These are phyloP conservation scores for Eucera pruinosa DNA, from an alignment of 2,888 invertebrate species.

Conservation along the genomic window DNA sequence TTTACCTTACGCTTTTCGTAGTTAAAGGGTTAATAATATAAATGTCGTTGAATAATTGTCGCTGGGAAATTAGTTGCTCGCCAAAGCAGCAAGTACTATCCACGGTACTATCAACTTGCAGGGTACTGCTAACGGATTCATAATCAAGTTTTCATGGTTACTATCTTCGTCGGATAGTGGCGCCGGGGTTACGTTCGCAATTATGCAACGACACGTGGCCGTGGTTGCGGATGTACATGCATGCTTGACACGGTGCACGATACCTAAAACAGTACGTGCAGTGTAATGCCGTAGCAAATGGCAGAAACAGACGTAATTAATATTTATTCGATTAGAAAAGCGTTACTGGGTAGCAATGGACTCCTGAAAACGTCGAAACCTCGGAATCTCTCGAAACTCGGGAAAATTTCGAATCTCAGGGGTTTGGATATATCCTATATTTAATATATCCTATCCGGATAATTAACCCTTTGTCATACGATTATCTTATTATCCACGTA, in stretches of 20 bases:
- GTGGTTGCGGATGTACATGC: conserved; percentile 6
- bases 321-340: conserved; percentile 18
- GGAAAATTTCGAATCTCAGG: too few species aligned
- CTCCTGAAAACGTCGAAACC: too few species aligned
- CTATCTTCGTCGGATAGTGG: not conserved
- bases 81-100: too few species aligned
- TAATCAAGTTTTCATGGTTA: conserved; percentile 15
- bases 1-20: too few species aligned
- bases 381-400: too few species aligned
- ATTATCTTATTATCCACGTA: too few species aligned
- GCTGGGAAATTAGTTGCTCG: too few species aligned
- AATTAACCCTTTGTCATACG: too few species aligned
- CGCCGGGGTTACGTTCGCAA: conserved; percentile 12
- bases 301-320: not conserved
- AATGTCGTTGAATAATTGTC: not conserved
- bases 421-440: too few species aligned
- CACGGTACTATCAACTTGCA: not conserved
- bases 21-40: not conserved
- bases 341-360: too few species aligned
- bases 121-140: conserved; percentile 12
- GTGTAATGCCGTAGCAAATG: not conserved
- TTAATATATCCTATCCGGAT: too few species aligned
- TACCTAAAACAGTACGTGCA: not conserved
- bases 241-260: conserved; percentile 23
- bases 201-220: conserved; percentile 36